Conservation (phyloP, 2,797 vertebrate species). For the Scleropages formosus region DNA sequence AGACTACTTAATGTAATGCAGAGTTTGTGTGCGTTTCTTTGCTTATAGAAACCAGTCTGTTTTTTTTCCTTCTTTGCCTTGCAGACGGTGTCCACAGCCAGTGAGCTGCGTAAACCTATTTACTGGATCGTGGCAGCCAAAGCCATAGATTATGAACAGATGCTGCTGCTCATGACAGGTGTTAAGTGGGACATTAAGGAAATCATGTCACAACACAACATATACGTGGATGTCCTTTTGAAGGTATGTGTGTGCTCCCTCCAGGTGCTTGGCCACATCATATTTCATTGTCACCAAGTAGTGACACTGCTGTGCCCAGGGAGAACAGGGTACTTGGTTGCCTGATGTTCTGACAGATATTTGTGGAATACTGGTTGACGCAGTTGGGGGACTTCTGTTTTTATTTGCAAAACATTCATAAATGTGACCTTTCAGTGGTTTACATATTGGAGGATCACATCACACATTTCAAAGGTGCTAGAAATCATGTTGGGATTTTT, state of each 20-base stretch:
- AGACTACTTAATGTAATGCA: too few relatives aligned
- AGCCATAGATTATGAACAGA: conserved; percentile 97
- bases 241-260: conserved; percentile 72
- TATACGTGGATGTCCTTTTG: conserved; percentile 91
- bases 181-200: conserved; percentile 99
- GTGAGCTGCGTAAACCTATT: conserved; percentile 93
- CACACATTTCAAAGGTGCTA: neutral
- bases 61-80: conserved; percentile 44
- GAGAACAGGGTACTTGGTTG: too few relatives aligned
- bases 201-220: conserved; percentile 98
- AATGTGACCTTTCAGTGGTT: too few relatives aligned
- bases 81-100: conserved; percentile 95
- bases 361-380: too few relatives aligned
- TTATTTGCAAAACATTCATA: too few relatives aligned
- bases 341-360: too few relatives aligned
- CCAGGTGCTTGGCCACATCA: too few relatives aligned
- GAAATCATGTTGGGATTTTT: neutral
- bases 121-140: conserved; percentile 99
- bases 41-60: neutral
- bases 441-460: too few relatives aligned
- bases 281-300: too few relatives aligned
- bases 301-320: too few relatives aligned
- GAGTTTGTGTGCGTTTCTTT: neutral
- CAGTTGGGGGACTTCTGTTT: too few relatives aligned
- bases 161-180: conserved; percentile 89